Conservation (phyloP, 2,888 invertebrate genomes). For the Sphaeridia pumilis region DNA sequence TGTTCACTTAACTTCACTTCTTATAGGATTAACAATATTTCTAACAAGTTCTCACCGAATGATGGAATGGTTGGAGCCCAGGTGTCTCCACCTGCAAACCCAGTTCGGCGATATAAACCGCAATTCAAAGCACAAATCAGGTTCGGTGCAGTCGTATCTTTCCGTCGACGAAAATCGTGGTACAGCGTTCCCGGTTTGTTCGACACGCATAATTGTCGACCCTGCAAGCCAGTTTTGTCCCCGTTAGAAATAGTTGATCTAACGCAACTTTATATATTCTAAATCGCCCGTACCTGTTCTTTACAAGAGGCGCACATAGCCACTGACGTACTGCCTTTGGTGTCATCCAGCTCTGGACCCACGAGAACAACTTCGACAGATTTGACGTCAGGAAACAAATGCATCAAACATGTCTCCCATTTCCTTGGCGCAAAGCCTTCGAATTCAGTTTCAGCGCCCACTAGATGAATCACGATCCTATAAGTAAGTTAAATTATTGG, state of each 20-base stretch:
- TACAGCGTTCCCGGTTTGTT: slow-evolving; percentile 40
- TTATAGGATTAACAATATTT: background rate
- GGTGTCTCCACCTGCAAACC: slow-evolving; percentile 49
- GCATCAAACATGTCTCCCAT: slow-evolving; percentile 60
- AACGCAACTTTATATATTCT: background rate
- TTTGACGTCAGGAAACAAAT: slow-evolving; percentile 38
- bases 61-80: slow-evolving; percentile 55
- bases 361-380: slow-evolving; percentile 47
- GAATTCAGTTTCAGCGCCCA: slow-evolving; percentile 59
- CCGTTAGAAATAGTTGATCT: too few species aligned
- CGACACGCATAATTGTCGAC: slow-evolving; percentile 19
- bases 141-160: slow-evolving; percentile 47
- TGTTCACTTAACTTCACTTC: background rate
- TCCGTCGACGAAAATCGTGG: slow-evolving; percentile 44
- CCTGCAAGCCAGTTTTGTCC: slow-evolving; percentile 11
- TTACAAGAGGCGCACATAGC: background rate
- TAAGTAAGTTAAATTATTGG: background rate
- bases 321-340: background rate
- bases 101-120: slow-evolving; percentile 55
- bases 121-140: slow-evolving; percentile 61
- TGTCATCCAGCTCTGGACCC: slow-evolving; percentile 48
- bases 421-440: slow-evolving; percentile 56
- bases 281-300: background rate
- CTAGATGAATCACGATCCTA: slow-evolving; percentile 44
- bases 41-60: slow-evolving; percentile 40